These are phyloP conservation scores for Pseudococcus longispinus DNA, from an alignment of 2,888 invertebrate species.

Conservation along the genomic window DNA sequence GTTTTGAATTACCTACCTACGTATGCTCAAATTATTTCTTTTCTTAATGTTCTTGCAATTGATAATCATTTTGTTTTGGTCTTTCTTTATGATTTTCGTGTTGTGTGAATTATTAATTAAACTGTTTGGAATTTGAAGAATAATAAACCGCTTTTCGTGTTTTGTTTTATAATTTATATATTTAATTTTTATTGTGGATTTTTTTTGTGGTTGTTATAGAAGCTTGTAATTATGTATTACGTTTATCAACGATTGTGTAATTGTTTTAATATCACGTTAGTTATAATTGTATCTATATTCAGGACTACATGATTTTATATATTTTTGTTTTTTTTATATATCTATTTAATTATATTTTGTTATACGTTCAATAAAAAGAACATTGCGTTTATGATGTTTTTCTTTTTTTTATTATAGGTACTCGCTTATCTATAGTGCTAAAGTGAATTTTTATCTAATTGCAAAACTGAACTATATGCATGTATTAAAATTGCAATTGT, in stretches of 20 bases:
- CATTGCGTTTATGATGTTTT: neutral
- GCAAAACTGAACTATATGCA: neutral
- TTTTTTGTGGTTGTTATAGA: constrained; percentile 24
- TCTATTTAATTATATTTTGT: constrained; percentile 26
- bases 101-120: neutral
- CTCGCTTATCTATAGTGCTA: neutral
- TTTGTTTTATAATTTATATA: constrained; percentile 19
- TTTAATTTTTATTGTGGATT: neutral
- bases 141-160: constrained; percentile 3
- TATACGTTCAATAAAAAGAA: constrained; percentile 39
- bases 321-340: neutral
- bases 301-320: constrained; percentile 16
- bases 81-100: neutral
- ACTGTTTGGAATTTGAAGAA: neutral
- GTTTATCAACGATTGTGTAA: constrained; percentile 5
- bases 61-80: constrained; percentile 40
- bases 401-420: neutral
- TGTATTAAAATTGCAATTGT: neutral
- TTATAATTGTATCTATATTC: neutral
- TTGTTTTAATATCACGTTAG: constrained; percentile 10
- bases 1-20: constrained; percentile 21
- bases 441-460: neutral
- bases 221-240: neutral
- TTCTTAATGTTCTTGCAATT: constrained; percentile 38
- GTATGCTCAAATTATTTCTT: constrained; percentile 21